A percentile compares a stretch with the other conserved stretches of the same genome.
Conservation (phyloP, 1,140 invertebrate genomes). For the Helicorthomorpha holstii region DNA sequence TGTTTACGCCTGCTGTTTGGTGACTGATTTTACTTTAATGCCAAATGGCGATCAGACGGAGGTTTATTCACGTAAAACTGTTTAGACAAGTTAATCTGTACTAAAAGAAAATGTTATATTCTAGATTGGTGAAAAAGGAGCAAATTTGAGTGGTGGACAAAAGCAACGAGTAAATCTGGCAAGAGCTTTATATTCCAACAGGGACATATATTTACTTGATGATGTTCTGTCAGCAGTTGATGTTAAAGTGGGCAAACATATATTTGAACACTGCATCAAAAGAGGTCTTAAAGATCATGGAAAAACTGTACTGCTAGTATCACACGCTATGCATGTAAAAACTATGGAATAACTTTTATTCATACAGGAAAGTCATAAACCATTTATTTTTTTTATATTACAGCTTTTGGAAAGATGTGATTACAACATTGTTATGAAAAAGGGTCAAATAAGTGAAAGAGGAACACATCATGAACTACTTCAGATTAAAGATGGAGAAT, state of each 20-base stretch:
- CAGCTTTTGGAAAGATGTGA: conserved; percentile 27
- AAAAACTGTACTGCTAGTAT: conserved; percentile 20
- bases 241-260: conserved; percentile 28
- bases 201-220: conserved; percentile 34
- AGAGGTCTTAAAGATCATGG: conserved; percentile 14
- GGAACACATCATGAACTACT: conserved; percentile 24
- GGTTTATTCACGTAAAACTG: conserved; percentile 19
- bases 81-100: neutral
- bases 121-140: conserved; percentile 36
- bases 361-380: no score
- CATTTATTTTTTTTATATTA: neutral
- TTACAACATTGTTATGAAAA: conserved; percentile 23
- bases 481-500: conserved; percentile 21
- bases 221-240: conserved; percentile 38
- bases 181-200: conserved; percentile 35
- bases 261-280: conserved; percentile 30
- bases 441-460: conserved; percentile 23
- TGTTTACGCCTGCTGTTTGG: conserved; percentile 36
- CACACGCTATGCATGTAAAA: conserved; percentile 17
- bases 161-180: conserved; percentile 42
- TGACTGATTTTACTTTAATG: conserved; percentile 47
- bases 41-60: conserved; percentile 47
- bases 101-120: neutral
- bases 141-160: conserved; percentile 33
- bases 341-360: neutral